Evolutionary conservation across 2,113 vertebrate genomes (phyloP), one percentile per base, ranked within the genome.

Genomic region (Hystrix brachyura): DNA sequence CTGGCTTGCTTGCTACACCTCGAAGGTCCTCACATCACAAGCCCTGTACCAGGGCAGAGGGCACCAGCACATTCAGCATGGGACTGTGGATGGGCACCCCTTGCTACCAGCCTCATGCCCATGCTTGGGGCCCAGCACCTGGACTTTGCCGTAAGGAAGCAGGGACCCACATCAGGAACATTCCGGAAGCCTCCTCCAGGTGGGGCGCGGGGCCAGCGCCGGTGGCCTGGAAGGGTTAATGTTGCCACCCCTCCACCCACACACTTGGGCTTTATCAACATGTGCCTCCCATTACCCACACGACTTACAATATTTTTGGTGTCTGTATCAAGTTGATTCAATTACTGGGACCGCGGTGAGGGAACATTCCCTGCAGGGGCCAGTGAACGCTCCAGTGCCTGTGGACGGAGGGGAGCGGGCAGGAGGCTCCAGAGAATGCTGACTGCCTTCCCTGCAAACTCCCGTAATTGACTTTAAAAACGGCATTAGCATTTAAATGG

Each of bases 401-500:
- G 90, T 94, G 97, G 98, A 97, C 80, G 95, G 82, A 91, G 59
- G 95, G 97, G 96, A 95, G 98, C 95, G 97, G 97, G 98, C 97
- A 97, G 97, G 97, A 29, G 94, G 96, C 98, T 98, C 98, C 97
- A 82, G 81, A 97, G 98, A 98, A 96, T 98, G 99, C 99, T 99
- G 99, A 99, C 98, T 99, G 98, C 97, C 97, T 98, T 98, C 98
- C 98, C 99, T 98, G 98, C 98, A 98, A 98, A 99, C 98, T 98
- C 98, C 98, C 96, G 97, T 98, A 99, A 99, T 99, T 99, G 99
- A 99, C 99, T 99, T 99, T 99, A 98, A 99, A 99, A 98, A 98
- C 98, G 98, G 98, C 99, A 99, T 99, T 99, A 99, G 99, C 99
- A 99, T 99, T 99, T 99, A 99, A 99, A 99, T 99, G 99, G 99